Evolutionary conservation across 2,113 vertebrate genomes (phyloP).

Genomic region (Coreoperca whiteheadi): DNA sequence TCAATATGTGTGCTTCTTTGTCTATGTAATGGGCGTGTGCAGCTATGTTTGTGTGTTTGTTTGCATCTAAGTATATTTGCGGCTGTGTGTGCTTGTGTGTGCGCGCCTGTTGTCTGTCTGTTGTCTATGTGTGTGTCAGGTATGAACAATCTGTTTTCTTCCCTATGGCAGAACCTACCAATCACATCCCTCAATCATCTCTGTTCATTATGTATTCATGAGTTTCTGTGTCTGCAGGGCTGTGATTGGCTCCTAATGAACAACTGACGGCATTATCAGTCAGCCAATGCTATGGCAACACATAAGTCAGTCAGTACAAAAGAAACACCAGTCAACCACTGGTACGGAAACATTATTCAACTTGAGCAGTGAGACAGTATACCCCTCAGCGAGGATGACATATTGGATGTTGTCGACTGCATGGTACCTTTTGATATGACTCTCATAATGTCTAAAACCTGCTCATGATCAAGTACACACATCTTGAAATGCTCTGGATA

Average conservation of each 20-base stretch:
- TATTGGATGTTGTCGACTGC: conserved; percentile 65
- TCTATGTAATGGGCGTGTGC: conserved; percentile 7
- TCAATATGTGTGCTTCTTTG: background rate
- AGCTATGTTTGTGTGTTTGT: background rate
- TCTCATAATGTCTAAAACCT: conserved; percentile 50
- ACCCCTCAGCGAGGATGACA: conserved; percentile 65
- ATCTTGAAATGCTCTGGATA: conserved; percentile 58
- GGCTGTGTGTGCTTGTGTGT: background rate
- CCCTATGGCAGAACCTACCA: conserved; percentile 69
- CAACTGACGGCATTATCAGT: conserved; percentile 77
- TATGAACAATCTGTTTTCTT: conserved; percentile 67
- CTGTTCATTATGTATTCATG: conserved; percentile 81
- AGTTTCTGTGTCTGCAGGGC: conserved; percentile 79
- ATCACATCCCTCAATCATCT: conserved; percentile 75
- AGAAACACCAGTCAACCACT: conserved; percentile 66
- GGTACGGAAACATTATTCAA: conserved; percentile 73
- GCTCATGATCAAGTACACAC: conserved; percentile 59
- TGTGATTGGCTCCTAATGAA: conserved; percentile 81
- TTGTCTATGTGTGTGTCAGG: conserved; percentile 51
- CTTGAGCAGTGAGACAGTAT: conserved; percentile 45
- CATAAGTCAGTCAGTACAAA: conserved; percentile 74
- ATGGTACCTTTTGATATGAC: conserved; percentile 62
- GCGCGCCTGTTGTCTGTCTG: background rate
- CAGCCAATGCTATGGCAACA: conserved; percentile 67
- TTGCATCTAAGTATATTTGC: background rate